phyloP scores from a whole-genome alignment of 2,113 vertebrate genomes.

The Coregonus clupeaformis region DNA sequence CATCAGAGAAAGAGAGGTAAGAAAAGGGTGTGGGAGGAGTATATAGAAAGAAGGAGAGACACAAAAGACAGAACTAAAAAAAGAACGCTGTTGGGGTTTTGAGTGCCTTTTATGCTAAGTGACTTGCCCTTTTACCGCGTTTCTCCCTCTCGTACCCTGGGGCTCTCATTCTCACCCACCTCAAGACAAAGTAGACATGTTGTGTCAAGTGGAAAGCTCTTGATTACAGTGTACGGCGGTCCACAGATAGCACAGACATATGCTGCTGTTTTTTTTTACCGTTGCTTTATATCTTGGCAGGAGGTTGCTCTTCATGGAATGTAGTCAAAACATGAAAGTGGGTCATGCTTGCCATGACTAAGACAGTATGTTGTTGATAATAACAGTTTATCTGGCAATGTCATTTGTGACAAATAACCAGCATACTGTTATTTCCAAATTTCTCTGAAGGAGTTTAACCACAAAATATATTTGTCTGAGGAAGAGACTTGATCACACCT shows the following conservation, averaged over 20 bases:
- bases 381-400: too few species aligned
- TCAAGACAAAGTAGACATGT: constrained; percentile 19
- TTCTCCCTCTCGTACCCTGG: not conserved
- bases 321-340: not conserved
- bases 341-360: constrained; percentile 5
- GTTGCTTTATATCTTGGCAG: not conserved
- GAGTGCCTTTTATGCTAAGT: constrained; percentile 20
- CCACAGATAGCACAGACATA: constrained; percentile 29
- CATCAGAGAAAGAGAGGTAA: constrained; percentile 2
- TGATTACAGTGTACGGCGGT: constrained; percentile 23
- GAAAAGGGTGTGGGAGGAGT: not conserved
- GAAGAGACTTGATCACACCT: too few species aligned
- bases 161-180: constrained; percentile 10
- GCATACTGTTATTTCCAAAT: too few species aligned
- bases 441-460: too few species aligned
- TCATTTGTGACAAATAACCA: too few species aligned
- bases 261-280: constrained; percentile 11
- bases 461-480: too few species aligned
- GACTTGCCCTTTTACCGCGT: constrained; percentile 4
- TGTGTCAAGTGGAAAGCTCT: constrained; percentile 25
- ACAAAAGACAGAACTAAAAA: not conserved
- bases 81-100: not conserved
- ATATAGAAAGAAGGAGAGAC: constrained; percentile 3
- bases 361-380: constrained; percentile 5
- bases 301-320: not conserved